A percentile compares a stretch with the other conserved stretches of the same genome.
Conservation (phyloP, 2,888 invertebrate genomes). For the Caenorhabditis sp. region DNA sequence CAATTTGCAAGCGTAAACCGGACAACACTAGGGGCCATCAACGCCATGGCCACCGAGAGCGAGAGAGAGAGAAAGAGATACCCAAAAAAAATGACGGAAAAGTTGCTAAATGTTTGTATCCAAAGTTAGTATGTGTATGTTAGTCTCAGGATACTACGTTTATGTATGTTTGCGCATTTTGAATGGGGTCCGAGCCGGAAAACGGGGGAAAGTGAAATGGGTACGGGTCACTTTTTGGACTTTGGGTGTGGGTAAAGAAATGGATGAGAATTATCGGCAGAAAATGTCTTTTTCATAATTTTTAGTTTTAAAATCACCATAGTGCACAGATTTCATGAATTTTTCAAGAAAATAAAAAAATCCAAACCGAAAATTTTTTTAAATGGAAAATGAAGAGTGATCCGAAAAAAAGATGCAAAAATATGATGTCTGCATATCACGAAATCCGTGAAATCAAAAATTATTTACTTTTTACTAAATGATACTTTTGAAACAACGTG, state of each 20-base stretch:
- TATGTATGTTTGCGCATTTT: constrained; percentile 46
- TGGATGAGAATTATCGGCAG: neutral
- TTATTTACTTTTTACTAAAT: no score
- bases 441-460: no score
- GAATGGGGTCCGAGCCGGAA: constrained; percentile 14
- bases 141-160: constrained; percentile 25
- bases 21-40: constrained; percentile 40
- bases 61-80: no score
- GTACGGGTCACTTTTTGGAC: constrained; percentile 17
- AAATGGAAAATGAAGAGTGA: no score
- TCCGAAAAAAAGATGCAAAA: no score
- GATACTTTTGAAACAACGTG: no score
- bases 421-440: neutral
- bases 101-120: constrained; percentile 58
- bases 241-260: neutral
- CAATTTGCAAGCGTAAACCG: constrained; percentile 43
- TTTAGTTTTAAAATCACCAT: no score
- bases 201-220: constrained; percentile 17
- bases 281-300: neutral
- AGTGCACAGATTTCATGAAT: no score
- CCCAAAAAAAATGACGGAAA: constrained; percentile 49
- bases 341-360: no score
- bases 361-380: no score
- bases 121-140: constrained; percentile 45
- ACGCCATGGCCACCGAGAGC: constrained; percentile 44